Evolutionary conservation across 2,888 invertebrate genomes (phyloP), one percentile per base, ranked within the genome.

Genomic region (Pinctada fucata): DNA sequence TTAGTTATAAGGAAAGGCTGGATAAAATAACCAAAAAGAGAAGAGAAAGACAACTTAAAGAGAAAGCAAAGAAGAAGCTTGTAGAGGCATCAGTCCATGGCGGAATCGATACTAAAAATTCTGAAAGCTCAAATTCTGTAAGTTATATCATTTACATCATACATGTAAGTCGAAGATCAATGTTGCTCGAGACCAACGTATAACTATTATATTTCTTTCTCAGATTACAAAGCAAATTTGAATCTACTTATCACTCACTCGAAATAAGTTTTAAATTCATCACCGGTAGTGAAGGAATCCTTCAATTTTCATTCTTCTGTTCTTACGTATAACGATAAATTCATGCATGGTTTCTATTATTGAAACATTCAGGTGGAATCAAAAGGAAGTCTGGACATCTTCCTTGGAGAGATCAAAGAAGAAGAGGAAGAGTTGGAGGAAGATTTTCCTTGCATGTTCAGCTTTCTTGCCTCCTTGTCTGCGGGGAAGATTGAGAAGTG

Each of bases 401-500:
- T 58, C 58, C 58, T 58, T 10, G 58, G 13, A 58, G 58, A 58
- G 13, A 6, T 58, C 6, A 13, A 6, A 58, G 58, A 10, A 13
- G 58, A 58, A 58, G 58, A 58, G 13, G 58, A 58, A 58, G 58
- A 58, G 13, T 13, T 58, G 58, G 58, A 58, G 13, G 13, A 10
- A 58, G 58, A 58, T 13, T 58, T 58, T 58, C 58, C 58, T 58
- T 58, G 58, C 13, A 58, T 58, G 58, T 58, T 6, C 58, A 6
- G 6, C 13, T 13, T 58, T 58, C 6, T 58, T 6, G 58, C 58
- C 6, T 58, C 58, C 58, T 10, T 71, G 49, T 71, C 71, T 3
- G 52, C 71, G 2, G 71, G 71, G 4, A 50, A n/a, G 31, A 52
- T 71, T 50, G 71, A 71, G 71, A 71, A 71, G 45, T 71, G 52